Evolutionary conservation across 2,888 invertebrate genomes (phyloP).

Genomic region (Pammene fasciana): DNA sequence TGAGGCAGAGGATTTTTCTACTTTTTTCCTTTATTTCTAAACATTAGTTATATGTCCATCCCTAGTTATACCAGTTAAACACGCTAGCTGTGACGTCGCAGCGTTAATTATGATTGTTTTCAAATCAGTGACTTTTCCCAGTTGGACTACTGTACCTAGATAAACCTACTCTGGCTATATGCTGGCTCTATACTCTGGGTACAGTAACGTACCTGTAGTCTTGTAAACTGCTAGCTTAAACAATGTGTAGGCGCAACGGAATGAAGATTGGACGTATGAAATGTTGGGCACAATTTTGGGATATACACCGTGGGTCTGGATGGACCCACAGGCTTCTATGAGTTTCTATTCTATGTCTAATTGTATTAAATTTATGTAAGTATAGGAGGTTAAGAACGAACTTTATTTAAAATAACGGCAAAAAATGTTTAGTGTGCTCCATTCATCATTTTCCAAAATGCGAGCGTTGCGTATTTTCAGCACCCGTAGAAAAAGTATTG

Average conservation of each 20-base stretch:
- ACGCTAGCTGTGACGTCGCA: neutral
- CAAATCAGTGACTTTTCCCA: neutral
- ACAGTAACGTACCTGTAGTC: neutral
- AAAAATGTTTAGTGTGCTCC: too few species aligned
- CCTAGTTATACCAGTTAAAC: too few species aligned
- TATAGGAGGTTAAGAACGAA: too few species aligned
- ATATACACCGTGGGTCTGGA: neutral
- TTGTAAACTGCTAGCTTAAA: conserved; percentile 8
- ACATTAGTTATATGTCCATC: too few species aligned
- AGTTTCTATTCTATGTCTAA: too few species aligned
- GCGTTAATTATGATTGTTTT: neutral
- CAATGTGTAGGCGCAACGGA: conserved; percentile 9
- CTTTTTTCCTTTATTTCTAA: too few species aligned
- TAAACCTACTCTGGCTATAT: neutral
- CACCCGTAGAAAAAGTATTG: too few species aligned
- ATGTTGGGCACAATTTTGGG: conserved; percentile 4
- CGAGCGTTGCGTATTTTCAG: too few species aligned
- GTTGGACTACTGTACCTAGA: neutral
- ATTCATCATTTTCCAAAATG: too few species aligned
- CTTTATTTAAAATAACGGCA: too few species aligned
- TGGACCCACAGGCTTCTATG: neutral
- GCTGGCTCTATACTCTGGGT: neutral
- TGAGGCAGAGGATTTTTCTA: too few species aligned
- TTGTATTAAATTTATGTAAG: too few species aligned
- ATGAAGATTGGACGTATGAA: conserved; percentile 1